These are phyloP conservation scores for Stigmatopora nigra DNA, from an alignment of 2,113 vertebrate genomes.

Conservation along the genomic window DNA sequence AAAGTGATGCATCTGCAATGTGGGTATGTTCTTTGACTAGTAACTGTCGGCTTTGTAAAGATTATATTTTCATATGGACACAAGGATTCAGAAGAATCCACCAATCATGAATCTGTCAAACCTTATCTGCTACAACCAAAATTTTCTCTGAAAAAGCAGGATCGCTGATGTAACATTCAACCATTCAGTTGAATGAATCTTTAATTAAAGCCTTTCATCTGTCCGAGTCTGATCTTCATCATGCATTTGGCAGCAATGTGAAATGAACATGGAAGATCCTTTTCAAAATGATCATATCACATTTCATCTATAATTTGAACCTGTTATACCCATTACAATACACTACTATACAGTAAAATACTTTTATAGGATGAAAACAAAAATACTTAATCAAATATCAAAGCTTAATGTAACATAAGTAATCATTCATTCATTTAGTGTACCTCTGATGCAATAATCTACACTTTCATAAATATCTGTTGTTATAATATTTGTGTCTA, in stretches of 20 bases:
- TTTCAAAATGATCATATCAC: neutral
- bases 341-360: too few relatives aligned
- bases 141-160: neutral
- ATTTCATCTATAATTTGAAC: too few relatives aligned
- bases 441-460: too few relatives aligned
- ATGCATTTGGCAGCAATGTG: neutral
- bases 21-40: neutral
- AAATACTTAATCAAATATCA: too few relatives aligned
- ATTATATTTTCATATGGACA: neutral
- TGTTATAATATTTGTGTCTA: too few relatives aligned
- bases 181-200: constrained; percentile 3
- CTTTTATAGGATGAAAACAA: too few relatives aligned
- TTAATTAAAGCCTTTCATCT: constrained; percentile 12
- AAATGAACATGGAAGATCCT: neutral
- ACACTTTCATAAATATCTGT: too few relatives aligned
- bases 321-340: too few relatives aligned
- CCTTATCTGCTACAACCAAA: constrained; percentile 1
- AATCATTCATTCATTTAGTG: too few relatives aligned
- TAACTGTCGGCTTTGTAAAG: neutral
- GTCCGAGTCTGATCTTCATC: neutral
- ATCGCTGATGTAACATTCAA: neutral
- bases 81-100: neutral
- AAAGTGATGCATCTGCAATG: neutral
- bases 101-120: neutral
- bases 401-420: too few relatives aligned